A percentile compares a stretch with the other conserved stretches of the same genome.
These are phyloP conservation scores for Trichechus manatus DNA, from an alignment of 2,113 vertebrate genomes.

Conservation along the genomic window DNA sequence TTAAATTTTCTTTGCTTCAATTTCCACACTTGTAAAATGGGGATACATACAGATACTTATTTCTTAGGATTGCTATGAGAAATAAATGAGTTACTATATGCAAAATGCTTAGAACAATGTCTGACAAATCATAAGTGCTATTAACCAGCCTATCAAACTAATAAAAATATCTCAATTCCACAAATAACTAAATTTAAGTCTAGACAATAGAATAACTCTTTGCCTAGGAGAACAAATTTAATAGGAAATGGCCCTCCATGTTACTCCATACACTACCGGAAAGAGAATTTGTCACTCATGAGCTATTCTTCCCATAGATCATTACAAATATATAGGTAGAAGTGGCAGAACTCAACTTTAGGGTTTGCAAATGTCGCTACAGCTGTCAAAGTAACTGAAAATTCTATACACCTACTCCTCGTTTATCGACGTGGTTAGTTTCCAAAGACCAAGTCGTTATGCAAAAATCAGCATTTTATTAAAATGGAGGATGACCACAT, in stretches of 20 bases:
- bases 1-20: not conserved
- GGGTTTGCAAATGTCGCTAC: conserved; percentile 4
- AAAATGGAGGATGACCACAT: too few species aligned
- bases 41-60: not conserved
- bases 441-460: too few species aligned
- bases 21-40: conserved; percentile 1
- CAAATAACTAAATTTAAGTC: conserved; percentile 6
- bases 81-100: not conserved
- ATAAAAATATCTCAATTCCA: not conserved
- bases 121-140: not conserved
- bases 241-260: not conserved
- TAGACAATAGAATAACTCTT: not conserved
- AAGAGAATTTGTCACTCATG: not conserved
- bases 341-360: conserved; percentile 7
- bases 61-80: not conserved
- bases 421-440: too few species aligned
- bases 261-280: not conserved
- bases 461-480: too few species aligned
- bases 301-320: not conserved
- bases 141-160: not conserved
- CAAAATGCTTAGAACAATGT: not conserved
- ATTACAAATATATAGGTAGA: conserved; percentile 36
- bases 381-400: conserved; percentile 52
- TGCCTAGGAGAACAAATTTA: not conserved
- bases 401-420: not conserved